These are phyloP conservation scores for Perca fluviatilis DNA, from an alignment of 2,113 vertebrate species.

Conservation along the genomic window DNA sequence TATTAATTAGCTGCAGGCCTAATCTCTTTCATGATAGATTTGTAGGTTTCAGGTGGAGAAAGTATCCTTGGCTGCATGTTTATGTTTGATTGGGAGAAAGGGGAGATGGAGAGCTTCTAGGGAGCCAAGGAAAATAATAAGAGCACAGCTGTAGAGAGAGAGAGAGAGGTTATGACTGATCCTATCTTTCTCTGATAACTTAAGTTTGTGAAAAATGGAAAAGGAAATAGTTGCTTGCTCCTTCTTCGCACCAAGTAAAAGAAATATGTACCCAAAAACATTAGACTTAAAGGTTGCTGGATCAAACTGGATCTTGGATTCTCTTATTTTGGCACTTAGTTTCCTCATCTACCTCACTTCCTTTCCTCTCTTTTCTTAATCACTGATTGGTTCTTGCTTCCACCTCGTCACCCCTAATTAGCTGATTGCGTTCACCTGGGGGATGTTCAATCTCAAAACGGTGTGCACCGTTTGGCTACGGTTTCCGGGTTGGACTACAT, in stretches of 20 bases:
- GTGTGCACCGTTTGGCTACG: too few relatives aligned
- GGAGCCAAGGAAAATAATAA: constrained; percentile 53
- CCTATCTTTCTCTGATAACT: constrained; percentile 21
- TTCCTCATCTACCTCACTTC: too few relatives aligned
- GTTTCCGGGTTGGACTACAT: too few relatives aligned
- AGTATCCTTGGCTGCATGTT: constrained; percentile 14
- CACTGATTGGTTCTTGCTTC: too few relatives aligned
- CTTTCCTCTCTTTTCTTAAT: too few relatives aligned
- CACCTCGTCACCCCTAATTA: too few relatives aligned
- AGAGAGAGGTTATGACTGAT: constrained; percentile 39
- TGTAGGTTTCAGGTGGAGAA: constrained; percentile 17
- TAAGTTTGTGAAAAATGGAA: constrained; percentile 13
- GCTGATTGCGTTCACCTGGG: too few relatives aligned
- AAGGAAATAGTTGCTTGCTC: not conserved
- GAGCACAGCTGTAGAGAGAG: constrained; percentile 19
- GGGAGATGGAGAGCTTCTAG: constrained; percentile 19
- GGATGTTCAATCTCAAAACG: too few relatives aligned
- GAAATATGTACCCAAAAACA: not conserved
- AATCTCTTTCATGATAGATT: constrained; percentile 25
- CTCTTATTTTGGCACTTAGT: too few relatives aligned
- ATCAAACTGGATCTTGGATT: not conserved
- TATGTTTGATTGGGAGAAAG: constrained; percentile 41
- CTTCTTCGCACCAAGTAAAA: not conserved
- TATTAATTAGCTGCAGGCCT: too few relatives aligned
- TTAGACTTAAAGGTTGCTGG: not conserved